These are phyloP conservation scores for Sakesphorus luctuosus DNA, from an alignment of 2,113 vertebrate genomes.

Conservation along the genomic window DNA sequence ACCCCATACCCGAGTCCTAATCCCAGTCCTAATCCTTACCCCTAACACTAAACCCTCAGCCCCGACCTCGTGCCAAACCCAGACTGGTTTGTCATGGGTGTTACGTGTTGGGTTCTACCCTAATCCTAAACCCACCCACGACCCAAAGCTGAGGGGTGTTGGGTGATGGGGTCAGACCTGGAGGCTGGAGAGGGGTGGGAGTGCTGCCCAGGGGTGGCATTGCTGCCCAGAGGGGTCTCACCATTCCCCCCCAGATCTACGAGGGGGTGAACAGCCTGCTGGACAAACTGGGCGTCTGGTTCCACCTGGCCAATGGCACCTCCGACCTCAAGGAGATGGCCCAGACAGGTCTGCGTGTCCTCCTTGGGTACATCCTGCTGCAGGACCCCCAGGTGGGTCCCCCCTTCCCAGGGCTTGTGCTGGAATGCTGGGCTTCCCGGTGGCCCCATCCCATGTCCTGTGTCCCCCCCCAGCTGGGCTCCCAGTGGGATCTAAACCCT, in stretches of 20 bases:
- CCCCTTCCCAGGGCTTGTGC: background rate
- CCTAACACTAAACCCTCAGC: background rate
- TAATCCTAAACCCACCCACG: background rate
- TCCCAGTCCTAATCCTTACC: background rate
- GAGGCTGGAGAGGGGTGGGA: background rate
- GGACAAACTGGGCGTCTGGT: slow-evolving; percentile 91
- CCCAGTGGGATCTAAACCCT: background rate
- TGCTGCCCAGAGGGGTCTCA: fast-evolving
- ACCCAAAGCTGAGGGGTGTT: fast-evolving
- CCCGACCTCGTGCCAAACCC: fast-evolving
- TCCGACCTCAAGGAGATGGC: slow-evolving; percentile 93
- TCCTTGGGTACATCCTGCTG: slow-evolving; percentile 89
- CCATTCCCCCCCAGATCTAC: slow-evolving; percentile 81
- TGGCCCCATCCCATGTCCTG: background rate
- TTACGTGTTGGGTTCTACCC: background rate
- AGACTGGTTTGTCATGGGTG: fast-evolving
- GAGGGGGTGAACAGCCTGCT: slow-evolving; percentile 93
- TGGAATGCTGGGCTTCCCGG: background rate
- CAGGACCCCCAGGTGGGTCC: slow-evolving; percentile 86
- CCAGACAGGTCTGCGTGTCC: slow-evolving; percentile 90
- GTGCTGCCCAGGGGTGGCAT: fast-evolving
- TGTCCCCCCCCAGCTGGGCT: no score
- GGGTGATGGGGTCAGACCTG: background rate
- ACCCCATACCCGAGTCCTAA: fast-evolving
- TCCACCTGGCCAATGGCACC: slow-evolving; percentile 78